Percentiles rank a stretch among this genome's conserved stretches.
Evolutionary conservation across 2,797 vertebrate species (phyloP).

Genomic region (Poeciliopsis paucimaculata): DNA sequence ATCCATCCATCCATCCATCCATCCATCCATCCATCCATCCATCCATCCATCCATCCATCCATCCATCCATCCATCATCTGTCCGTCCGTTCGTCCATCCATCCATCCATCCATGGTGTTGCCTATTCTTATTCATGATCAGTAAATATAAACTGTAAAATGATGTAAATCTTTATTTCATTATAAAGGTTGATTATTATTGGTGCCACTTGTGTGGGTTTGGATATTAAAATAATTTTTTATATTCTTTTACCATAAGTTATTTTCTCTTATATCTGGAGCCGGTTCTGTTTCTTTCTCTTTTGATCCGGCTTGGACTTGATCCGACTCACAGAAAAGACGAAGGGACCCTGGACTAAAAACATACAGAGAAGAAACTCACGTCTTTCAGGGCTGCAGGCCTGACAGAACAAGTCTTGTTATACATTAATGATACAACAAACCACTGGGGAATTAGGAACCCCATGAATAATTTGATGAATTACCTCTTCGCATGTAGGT

Average conservation of each 20-base stretch:
- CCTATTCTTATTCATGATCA: not conserved
- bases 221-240: slow-evolving; percentile 8
- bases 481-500: slow-evolving; percentile 9
- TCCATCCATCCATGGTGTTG: no score
- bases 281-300: not conserved
- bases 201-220: not conserved
- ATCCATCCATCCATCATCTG: no score
- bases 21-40: no score
- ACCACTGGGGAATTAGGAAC: slow-evolving; percentile 47
- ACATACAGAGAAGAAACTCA: slow-evolving; percentile 19
- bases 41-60: no score
- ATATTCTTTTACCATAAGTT: not conserved
- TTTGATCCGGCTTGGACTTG: slow-evolving; percentile 15
- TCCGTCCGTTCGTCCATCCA: no score
- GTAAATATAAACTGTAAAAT: not conserved
- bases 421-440: slow-evolving; percentile 57
- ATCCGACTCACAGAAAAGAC: not conserved
- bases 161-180: not conserved
- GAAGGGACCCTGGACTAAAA: slow-evolving; percentile 20
- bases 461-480: slow-evolving; percentile 58
- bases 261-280: slow-evolving; percentile 9
- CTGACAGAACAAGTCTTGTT: slow-evolving; percentile 55
- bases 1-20: no score
- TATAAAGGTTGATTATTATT: no score
- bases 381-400: slow-evolving; percentile 18